These are phyloP conservation scores for Tachysurus vachellii DNA, from an alignment of 2,113 vertebrate genomes.

Conservation along the genomic window DNA sequence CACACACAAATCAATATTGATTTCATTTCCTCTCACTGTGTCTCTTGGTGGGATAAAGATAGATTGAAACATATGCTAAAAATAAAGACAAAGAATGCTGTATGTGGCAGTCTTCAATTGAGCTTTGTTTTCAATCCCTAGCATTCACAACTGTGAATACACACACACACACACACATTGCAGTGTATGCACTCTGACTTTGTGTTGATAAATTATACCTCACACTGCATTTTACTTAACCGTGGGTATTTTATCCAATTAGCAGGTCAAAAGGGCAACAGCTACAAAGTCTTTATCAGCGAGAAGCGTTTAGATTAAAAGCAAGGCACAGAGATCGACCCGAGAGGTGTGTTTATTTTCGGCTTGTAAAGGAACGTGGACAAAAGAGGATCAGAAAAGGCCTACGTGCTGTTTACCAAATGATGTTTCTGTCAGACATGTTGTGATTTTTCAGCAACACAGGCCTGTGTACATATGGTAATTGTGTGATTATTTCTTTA, in stretches of 20 bases:
- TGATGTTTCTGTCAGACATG: not conserved
- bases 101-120: slow-evolving; percentile 9
- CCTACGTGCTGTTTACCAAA: not conserved
- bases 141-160: not conserved
- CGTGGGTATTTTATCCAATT: slow-evolving; percentile 27
- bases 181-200: not conserved
- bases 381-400: not conserved
- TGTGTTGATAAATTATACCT: slow-evolving; percentile 35
- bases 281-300: slow-evolving; percentile 32
- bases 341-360: slow-evolving; percentile 9
- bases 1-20: slow-evolving; percentile 39
- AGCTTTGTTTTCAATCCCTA: not conserved
- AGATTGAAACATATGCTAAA: slow-evolving; percentile 48
- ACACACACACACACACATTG: slow-evolving; percentile 8
- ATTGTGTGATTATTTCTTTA: slow-evolving; percentile 3
- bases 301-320: slow-evolving; percentile 2
- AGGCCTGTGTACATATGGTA: not conserved
- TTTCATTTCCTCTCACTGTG: slow-evolving; percentile 19
- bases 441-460: not conserved
- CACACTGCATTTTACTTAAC: slow-evolving; percentile 27
- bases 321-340: not conserved
- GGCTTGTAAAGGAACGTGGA: not conserved
- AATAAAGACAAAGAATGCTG: slow-evolving; percentile 39
- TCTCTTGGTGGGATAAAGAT: slow-evolving; percentile 40
- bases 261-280: slow-evolving; percentile 33